Base-by-base conservation (phyloP, 1,140 invertebrate species). In the Cotesia vestalis region DNA sequence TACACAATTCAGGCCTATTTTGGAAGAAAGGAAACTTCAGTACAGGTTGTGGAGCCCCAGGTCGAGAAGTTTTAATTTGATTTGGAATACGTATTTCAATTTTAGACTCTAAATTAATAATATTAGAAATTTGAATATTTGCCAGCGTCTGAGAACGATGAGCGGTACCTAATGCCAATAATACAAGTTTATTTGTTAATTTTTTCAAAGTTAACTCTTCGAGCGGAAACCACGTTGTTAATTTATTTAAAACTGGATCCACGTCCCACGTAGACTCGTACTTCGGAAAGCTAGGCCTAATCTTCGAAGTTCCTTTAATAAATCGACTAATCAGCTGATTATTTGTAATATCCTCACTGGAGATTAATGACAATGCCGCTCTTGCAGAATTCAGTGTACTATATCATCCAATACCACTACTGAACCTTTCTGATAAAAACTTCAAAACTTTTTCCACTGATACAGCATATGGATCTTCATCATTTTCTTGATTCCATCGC, bases 221-320 rank as follows among this genome's bases (percentile, higher is more conserved):
- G n/a, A 73, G 14, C 0, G 73, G 71, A 14, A 60, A 64, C 51
- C 66, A 60, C 12, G 20, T 66, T 34, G 57, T 27, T 12, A 77
- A 62, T 38, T 75, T 66, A 17, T 63, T 51, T 14, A 80, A 71
- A 6, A 78, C 77, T 2, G 64, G 57, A 34, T 55, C 55, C 17
- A 75, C 64, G 52, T 80, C 73, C 77, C 77, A 80, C 11, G 76
- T 78, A 8, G 73, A 52, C 60, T 78, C 68, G 63, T 78, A 80
- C 35, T 72, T 74, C 12, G 76, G 77, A 12, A 27, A 62, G 1
- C 67, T 52, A n/a, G 76, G 74, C 55, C 78, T 73, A 11, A 76
- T n/a, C n/a, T n/a, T n/a, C n/a, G n/a, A n/a, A n/a, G n/a, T n/a
- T n/a, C n/a, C n/a, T n/a, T n/a, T n/a, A n/a, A n/a, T n/a, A n/a